These are phyloP conservation scores for Cephus spinipes DNA, from an alignment of 2,888 invertebrate genomes.

Conservation along the genomic window DNA sequence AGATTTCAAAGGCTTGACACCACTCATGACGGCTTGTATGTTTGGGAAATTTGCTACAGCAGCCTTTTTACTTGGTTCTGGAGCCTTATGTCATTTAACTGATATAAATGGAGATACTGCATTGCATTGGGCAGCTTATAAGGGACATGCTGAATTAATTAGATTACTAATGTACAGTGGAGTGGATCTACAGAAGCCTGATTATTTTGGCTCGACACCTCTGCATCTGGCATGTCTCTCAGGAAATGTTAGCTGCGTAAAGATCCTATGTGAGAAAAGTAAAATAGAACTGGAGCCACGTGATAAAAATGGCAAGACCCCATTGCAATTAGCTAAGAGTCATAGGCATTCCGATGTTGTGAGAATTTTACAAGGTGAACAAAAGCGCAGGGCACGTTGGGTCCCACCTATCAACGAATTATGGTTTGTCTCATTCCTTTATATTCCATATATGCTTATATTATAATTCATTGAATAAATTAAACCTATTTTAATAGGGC, in stretches of 20 bases:
- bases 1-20: slow-evolving; percentile 90
- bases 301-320: slow-evolving; percentile 94
- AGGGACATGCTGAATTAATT: slow-evolving; percentile 90
- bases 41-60: slow-evolving; percentile 92
- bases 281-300: slow-evolving; percentile 87
- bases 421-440: slow-evolving; percentile 69
- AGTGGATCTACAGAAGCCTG: slow-evolving; percentile 88
- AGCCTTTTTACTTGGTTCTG: slow-evolving; percentile 90
- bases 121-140: slow-evolving; percentile 94
- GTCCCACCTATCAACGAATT: slow-evolving; percentile 89
- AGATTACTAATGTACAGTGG: slow-evolving; percentile 91
- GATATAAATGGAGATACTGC: slow-evolving; percentile 95
- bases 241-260: slow-evolving; percentile 88
- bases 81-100: slow-evolving; percentile 85
- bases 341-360: slow-evolving; percentile 89
- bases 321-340: slow-evolving; percentile 88
- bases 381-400: slow-evolving; percentile 84
- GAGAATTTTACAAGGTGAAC: slow-evolving; percentile 82
- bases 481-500: slow-evolving; percentile 69
- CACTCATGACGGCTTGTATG: slow-evolving; percentile 93
- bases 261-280: slow-evolving; percentile 90
- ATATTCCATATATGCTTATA: not conserved
- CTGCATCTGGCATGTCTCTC: slow-evolving; percentile 90
- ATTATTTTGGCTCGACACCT: slow-evolving; percentile 93
- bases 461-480: not conserved